Evolutionary conservation across 1,140 invertebrate genomes (phyloP).

Genomic region (Alviniconcha marisindica): DNA sequence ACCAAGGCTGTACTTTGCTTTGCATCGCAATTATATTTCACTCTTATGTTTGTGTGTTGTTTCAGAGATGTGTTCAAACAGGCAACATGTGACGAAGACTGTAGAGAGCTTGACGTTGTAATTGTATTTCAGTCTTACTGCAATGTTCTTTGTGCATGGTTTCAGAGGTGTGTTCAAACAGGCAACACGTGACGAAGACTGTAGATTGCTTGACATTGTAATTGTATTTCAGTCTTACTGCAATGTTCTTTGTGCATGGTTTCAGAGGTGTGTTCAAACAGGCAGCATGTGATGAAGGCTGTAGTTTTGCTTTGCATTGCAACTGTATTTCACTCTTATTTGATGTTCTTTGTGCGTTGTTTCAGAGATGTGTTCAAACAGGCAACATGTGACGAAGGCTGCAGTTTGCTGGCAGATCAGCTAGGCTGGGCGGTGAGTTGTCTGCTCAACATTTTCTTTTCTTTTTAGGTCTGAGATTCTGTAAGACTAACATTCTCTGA

Average conservation of each 20-base stretch:
- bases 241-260: neutral
- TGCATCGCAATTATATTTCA: no score
- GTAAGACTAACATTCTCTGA: neutral
- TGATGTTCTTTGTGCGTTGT: neutral
- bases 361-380: constrained; percentile 89
- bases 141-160: no score
- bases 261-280: constrained; percentile 87
- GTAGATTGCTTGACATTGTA: no score
- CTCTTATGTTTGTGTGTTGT: no score
- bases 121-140: no score
- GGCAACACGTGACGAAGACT: no score
- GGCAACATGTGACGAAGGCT: constrained; percentile 93
- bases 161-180: no score
- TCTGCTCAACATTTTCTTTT: neutral
- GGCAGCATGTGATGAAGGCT: no score
- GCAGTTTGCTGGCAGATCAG: constrained; percentile 85
- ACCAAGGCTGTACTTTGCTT: constrained; percentile 90
- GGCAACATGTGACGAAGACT: constrained; percentile 93
- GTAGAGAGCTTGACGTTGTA: no score
- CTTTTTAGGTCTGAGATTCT: constrained; percentile 5
- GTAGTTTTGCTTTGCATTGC: no score
- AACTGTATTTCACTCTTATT: no score
- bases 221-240: no score
- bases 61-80: constrained; percentile 89
- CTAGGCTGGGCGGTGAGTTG: constrained; percentile 85